Percentiles rank a stretch among this genome's conserved stretches.
Conservation (phyloP, 1,140 invertebrate species). For the Danaus plexippus region DNA sequence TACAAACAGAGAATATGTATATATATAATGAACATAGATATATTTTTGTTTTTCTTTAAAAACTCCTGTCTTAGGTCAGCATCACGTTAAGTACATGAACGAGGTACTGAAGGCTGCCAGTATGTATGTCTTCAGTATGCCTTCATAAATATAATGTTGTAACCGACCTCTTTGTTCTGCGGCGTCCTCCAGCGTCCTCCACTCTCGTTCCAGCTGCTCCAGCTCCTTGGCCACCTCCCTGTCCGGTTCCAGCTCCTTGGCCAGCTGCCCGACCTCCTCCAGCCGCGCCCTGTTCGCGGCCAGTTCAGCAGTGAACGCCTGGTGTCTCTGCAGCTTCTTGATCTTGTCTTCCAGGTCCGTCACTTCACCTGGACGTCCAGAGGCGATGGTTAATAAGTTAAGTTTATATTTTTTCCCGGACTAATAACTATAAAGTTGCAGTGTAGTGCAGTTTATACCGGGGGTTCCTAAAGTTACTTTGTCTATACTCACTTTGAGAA, state of each 20-base stretch:
- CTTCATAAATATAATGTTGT: background rate
- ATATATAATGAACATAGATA: too few species aligned
- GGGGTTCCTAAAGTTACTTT: too few species aligned
- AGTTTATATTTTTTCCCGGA: background rate
- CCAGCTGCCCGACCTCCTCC: slow-evolving; percentile 83
- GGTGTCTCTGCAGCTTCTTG: slow-evolving; percentile 97
- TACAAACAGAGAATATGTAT: too few species aligned
- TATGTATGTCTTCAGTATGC: too few species aligned
- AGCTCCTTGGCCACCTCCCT: slow-evolving; percentile 83
- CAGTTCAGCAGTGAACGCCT: slow-evolving; percentile 97
- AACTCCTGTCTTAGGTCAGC: too few species aligned
- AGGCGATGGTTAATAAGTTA: background rate
- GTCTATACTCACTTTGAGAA: too few species aligned
- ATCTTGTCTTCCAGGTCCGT: slow-evolving; percentile 89
- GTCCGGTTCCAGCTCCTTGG: slow-evolving; percentile 79
- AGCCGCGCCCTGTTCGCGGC: slow-evolving; percentile 90
- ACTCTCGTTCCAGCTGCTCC: slow-evolving; percentile 67
- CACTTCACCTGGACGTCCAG: slow-evolving; percentile 74
- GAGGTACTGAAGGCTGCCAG: too few species aligned
- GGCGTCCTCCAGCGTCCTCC: slow-evolving; percentile 81
- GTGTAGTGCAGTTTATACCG: too few species aligned
- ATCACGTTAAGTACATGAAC: too few species aligned
- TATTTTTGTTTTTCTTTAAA: too few species aligned
- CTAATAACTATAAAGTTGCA: too few species aligned
- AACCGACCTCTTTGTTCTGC: slow-evolving; percentile 75